Conservation (phyloP, 2,797 vertebrate species). For the Rallus crepitans region DNA sequence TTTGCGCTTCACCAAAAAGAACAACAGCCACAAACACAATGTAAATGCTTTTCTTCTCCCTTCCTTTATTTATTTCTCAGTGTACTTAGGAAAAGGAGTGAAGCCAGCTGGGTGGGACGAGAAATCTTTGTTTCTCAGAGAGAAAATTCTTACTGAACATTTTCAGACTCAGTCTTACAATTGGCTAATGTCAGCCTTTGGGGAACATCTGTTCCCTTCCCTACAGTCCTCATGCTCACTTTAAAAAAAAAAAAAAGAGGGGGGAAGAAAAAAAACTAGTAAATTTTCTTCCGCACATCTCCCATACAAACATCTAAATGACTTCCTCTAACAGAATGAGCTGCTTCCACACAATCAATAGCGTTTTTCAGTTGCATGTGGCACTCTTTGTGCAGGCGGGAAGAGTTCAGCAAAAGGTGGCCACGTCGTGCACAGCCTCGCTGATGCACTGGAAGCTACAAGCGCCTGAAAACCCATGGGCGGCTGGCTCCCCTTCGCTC, state of each 20-base stretch:
- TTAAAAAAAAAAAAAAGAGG: not conserved
- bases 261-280: not conserved
- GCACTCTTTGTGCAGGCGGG: not conserved
- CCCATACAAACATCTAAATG: not conserved
- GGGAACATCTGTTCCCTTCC: not conserved
- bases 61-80: not conserved
- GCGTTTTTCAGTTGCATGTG: not conserved
- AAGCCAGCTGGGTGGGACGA: not conserved
- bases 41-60: not conserved
- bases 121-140: not conserved
- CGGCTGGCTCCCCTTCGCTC: not conserved
- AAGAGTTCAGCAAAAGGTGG: slow-evolving; percentile 38
- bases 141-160: not conserved
- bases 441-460: not conserved
- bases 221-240: not conserved
- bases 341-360: not conserved
- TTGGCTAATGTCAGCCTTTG: not conserved
- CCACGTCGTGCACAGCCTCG: not conserved
- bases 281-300: not conserved
- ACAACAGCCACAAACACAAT: not conserved
- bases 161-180: not conserved
- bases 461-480: slow-evolving; percentile 20
- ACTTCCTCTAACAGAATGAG: not conserved
- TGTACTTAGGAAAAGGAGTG: not conserved
- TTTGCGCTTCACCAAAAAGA: not conserved